Evolutionary conservation across 2,888 invertebrate species (phyloP).

Genomic region (Toxonevra muliebris): DNA sequence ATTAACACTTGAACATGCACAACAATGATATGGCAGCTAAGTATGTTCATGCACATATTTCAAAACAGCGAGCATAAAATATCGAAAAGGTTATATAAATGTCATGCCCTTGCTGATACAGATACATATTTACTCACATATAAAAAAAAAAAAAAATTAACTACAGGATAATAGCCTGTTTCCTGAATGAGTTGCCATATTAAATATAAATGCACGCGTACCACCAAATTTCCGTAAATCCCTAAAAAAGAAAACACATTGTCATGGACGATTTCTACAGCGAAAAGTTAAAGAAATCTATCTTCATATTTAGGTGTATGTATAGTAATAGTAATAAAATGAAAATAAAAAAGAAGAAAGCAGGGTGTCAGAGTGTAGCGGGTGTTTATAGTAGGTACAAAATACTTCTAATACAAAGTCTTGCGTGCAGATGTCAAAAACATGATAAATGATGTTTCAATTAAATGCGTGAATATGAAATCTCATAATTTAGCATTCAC

Average conservation of each 20-base stretch:
- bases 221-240: neutral
- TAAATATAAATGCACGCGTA: constrained; percentile 35
- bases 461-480: constrained; percentile 26
- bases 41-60: too few species aligned
- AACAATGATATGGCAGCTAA: too few species aligned
- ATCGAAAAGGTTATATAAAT: constrained; percentile 36
- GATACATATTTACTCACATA: constrained; percentile 2
- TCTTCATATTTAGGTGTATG: constrained; percentile 22
- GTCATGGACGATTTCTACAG: constrained; percentile 17
- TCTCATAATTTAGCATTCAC: constrained; percentile 6
- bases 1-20: too few species aligned
- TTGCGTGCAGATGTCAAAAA: constrained; percentile 2
- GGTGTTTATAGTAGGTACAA: too few species aligned
- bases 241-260: constrained; percentile 30
- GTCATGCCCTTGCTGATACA: constrained; percentile 42
- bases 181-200: constrained; percentile 62
- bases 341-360: neutral
- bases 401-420: too few species aligned
- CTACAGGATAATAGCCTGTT: constrained; percentile 57
- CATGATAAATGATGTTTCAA: constrained; percentile 41
- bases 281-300: constrained; percentile 31
- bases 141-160: too few species aligned
- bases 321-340: neutral
- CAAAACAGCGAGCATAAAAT: too few species aligned
- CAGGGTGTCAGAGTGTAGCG: neutral